Conservation (phyloP, 2,797 vertebrate species). For the Xyrichtys novacula region DNA sequence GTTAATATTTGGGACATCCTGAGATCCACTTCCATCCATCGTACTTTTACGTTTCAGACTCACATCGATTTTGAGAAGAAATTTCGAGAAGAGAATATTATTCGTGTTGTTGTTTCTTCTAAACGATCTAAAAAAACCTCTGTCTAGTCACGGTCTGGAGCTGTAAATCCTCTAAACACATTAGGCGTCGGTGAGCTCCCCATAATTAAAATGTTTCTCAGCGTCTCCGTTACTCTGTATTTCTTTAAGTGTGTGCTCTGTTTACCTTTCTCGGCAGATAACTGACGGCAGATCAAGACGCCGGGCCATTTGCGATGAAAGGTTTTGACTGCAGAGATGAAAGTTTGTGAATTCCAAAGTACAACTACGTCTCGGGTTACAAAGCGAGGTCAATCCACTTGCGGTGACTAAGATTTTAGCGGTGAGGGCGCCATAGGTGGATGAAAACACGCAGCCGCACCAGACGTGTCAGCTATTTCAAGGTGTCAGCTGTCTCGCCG, state of each 20-base stretch:
- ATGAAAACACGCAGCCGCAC: constrained; percentile 61
- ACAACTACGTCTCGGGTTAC: constrained; percentile 83
- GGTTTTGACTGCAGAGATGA: constrained; percentile 85
- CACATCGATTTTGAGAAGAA: background rate
- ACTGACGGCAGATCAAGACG: constrained; percentile 77
- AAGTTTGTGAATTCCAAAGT: constrained; percentile 86
- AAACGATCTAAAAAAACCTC: background rate
- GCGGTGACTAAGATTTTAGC: constrained; percentile 76
- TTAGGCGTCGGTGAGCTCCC: constrained; percentile 34
- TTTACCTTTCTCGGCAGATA: constrained; percentile 74
- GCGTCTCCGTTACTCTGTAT: constrained; percentile 52
- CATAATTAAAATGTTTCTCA: constrained; percentile 71
- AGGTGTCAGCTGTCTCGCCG: constrained; percentile 68
- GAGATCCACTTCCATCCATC: background rate
- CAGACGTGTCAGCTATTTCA: constrained; percentile 64
- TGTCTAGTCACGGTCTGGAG: constrained; percentile 5
- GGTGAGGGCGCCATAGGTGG: constrained; percentile 62
- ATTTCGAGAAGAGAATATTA: no score
- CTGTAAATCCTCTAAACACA: constrained; percentile 43
- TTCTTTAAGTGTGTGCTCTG: constrained; percentile 58
- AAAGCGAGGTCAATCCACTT: constrained; percentile 88
- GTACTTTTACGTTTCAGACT: background rate
- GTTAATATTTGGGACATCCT: background rate
- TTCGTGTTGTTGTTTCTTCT: background rate
- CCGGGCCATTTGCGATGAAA: constrained; percentile 80